phyloP scores from a whole-genome alignment of 2,888 invertebrate species.

The Nymphalis c-album region DNA sequence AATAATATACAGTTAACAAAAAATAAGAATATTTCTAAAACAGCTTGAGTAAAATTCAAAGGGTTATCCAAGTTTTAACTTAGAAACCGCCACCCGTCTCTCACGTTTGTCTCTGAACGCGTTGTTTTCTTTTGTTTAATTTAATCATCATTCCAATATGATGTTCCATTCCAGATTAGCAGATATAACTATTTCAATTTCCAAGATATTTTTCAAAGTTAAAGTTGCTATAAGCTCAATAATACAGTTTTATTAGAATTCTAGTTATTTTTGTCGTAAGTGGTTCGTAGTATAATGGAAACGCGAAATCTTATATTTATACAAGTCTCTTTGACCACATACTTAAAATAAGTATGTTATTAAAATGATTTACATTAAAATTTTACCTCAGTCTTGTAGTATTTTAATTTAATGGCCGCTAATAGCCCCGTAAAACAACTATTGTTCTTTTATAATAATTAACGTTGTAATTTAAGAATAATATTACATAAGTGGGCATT shows the following conservation, averaged over 20 bases:
- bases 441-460: slow-evolving; percentile 32
- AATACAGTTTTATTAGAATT: not conserved
- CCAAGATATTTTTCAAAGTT: too few species aligned
- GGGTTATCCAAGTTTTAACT: too few species aligned
- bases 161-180: too few species aligned
- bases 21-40: too few species aligned
- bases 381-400: slow-evolving; percentile 45
- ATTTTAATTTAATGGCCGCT: slow-evolving; percentile 46
- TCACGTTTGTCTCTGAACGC: too few species aligned
- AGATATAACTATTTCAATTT: too few species aligned
- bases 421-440: slow-evolving; percentile 44
- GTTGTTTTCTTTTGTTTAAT: too few species aligned
- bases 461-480: slow-evolving; percentile 26
- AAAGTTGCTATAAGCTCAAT: not conserved
- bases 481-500: slow-evolving; percentile 11
- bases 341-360: slow-evolving; percentile 41
- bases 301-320: slow-evolving; percentile 39
- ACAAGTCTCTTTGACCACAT: slow-evolving; percentile 42
- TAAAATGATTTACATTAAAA: slow-evolving; percentile 47
- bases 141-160: too few species aligned
- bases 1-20: too few species aligned
- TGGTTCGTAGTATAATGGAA: slow-evolving; percentile 37
- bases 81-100: too few species aligned
- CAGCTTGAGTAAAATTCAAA: too few species aligned
- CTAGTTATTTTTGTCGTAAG: not conserved